Base-by-base conservation (phyloP, 2,797 vertebrate genomes). In the Poeciliopsis gracilis region DNA sequence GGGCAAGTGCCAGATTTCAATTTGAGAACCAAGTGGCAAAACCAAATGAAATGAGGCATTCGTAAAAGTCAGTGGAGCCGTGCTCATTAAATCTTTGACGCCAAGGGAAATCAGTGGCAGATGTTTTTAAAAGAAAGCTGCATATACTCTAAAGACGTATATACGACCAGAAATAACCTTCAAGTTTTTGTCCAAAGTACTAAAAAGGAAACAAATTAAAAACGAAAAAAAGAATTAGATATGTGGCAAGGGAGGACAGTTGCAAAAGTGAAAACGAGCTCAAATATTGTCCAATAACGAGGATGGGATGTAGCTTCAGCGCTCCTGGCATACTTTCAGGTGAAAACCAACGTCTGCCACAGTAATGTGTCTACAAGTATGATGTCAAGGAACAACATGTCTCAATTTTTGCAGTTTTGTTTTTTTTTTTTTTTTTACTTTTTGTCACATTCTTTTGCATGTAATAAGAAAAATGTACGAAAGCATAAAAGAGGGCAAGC, bases 71-170 rank as follows among this genome's bases (percentile, higher is more conserved):
- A 90, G 82, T 75, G 88, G 90, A 93, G 94, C 85, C 91, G 9
- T 86, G 72, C 94, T 95, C 92, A 95, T 95, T 95, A 93, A 87
- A 87, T 36, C 88, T 85, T 93, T 92, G 95, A 96, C 94, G 95
- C 94, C 95, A 91, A 77, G 82, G 88, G 51, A 95, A 96, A 96
- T 94, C 88, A 91, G 85, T 89, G 92, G 84, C 95, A 96, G 95
- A 96, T 96, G 95, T 95, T 94, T 93, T 91, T 82, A 89, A 88
- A 89, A 77, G 74, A 89, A 79, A 84, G 80, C 88, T 84, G 69
- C 76, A 53, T 78, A 90, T 92, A 80, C 83, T 86, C 11, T 78
- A 75, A 84, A 82, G 82, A 91, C 81, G 80, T 88, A 80, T 77
- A 86, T 46, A 88, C 84, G 88, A 91, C 90, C 80, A 91, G 72